Conservation (phyloP, 37 sponge, comb jelly and placozoan species). For the Beroe forskalii region DNA sequence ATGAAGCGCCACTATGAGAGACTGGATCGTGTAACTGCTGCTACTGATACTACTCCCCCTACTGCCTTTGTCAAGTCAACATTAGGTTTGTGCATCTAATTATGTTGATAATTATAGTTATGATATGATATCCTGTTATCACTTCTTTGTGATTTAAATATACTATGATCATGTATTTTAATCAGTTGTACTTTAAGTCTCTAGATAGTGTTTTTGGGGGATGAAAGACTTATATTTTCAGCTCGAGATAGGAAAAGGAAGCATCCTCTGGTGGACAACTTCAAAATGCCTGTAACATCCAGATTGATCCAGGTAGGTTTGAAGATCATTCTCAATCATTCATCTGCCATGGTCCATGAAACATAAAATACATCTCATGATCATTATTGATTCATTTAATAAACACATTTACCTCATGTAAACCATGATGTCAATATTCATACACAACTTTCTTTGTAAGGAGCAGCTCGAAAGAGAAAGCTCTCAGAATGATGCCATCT, state of each 20-base stretch:
- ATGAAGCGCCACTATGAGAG: conserved; percentile 65
- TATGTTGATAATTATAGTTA: neutral
- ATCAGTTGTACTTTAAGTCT: neutral
- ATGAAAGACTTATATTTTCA: too few species aligned
- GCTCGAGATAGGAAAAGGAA: conserved; percentile 47
- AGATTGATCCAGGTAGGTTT: neutral
- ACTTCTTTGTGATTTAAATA: neutral
- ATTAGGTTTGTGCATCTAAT: neutral
- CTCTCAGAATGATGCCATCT: neutral
- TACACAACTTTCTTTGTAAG: too few species aligned
- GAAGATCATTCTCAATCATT: too few species aligned
- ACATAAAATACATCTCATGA: too few species aligned
- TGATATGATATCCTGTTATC: neutral
- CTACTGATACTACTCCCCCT: conserved; percentile 45
- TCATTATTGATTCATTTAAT: too few species aligned
- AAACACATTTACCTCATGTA: too few species aligned
- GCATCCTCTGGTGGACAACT: neutral
- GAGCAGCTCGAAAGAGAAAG: neutral
- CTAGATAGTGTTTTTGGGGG: neutral
- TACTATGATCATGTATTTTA: neutral
- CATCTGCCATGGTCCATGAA: too few species aligned
- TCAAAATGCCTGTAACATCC: conserved; percentile 42
- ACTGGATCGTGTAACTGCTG: conserved; percentile 17
- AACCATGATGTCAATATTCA: too few species aligned
- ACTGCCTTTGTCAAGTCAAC: neutral